Evolutionary conservation across 2,797 vertebrate genomes (phyloP), one percentile per base, ranked within the genome.

Genomic region (Oreortyx pictus): DNA sequence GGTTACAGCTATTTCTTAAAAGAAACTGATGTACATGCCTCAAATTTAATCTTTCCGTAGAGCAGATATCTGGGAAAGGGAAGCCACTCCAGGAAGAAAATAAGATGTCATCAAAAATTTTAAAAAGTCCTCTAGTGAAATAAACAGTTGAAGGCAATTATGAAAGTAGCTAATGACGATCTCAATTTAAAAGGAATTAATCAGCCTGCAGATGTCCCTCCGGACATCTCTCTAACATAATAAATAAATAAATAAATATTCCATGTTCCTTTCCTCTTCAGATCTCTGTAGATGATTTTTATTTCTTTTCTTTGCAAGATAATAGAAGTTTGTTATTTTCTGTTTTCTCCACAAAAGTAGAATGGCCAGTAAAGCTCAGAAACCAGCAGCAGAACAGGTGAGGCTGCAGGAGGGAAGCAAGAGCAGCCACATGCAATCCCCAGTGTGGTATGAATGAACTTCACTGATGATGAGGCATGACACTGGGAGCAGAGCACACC

Each of bases 391-490:
- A 85, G 46, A 65, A 6, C 6, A 52, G 7, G 17, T 14, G 8
- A 84, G 31, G 16, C 19, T 67, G 74, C 23, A 15, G 4, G 8
- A 80, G 14, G 24, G 41, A 88, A 62, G 35, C 18, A 12, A 35
- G 20, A 64, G 44, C 52, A 79, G 12, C 7, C 18, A 19, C 0
- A 0, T 13, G 5, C 6, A 39, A 56, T 39, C 14, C 13, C 61
- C 0, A 0, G 6, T 14, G 25, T 50, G 72, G 16, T 11, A 25
- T 0, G 19, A 71, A 8, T 17, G 49, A 57, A 41, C 3, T 1
- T 3, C 7, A 15, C 17, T 52, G 52, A n/a, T n/a, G n/a, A n/a
- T n/a, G n/a, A 49, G 29, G n/a, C 25, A 82, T 16, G 33, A 29
- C 29, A 33, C 9, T 0, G 1, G 72, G 29, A 49, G 18, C 19